Base-by-base conservation (phyloP, 2,888 invertebrate genomes). In the Phengaris alcon region DNA sequence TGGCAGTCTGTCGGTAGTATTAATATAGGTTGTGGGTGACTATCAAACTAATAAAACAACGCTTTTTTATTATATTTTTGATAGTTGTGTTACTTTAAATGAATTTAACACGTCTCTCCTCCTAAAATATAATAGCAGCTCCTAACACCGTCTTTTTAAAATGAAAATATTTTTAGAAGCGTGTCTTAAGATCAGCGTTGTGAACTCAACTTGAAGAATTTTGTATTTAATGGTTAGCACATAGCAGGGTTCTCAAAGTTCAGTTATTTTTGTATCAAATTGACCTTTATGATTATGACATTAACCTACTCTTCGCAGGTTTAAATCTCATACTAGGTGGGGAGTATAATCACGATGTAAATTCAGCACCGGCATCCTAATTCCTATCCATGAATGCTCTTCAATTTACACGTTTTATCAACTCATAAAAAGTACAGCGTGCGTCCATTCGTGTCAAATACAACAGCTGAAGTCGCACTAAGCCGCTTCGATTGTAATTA, bases 241-340 rank as follows among this genome's bases (percentile, higher is more conserved):
- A 52, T 51, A 35, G 22, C 10, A 15, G 51, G 70, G 51, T 52
- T 10, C 51, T 22, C 54, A 72, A 72, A 72, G 72, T 72, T 72
- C 52, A 72, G 64, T 12, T 64, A 64, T 64, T 64, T 64, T 64
- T 44, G 13, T 44, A 64, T 64, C 6, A 13, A 44, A 72, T 22
- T 54, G 22, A 72, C 52, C 52, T 72, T 72, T 52, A 54, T 72
- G 35, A 10, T 68, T 13, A 8, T 54, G 35, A 48, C 10, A 64
- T 35, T 64, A 64, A 69, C 69, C 13, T 69, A n/a, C 69, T 46
- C 46, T n/a, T n/a, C 15, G 69, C 13, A 46, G 2, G 68, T n/a
- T 13, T n/a, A 55, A 13, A 55, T 55, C 9, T n/a, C 13, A 46
- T 46, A 13, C 7, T 12, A 44, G 35, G 7, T 7, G 44, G 15